These are phyloP conservation scores for Solenopsis invicta DNA, from an alignment of 1,140 invertebrate genomes.

Conservation along the genomic window DNA sequence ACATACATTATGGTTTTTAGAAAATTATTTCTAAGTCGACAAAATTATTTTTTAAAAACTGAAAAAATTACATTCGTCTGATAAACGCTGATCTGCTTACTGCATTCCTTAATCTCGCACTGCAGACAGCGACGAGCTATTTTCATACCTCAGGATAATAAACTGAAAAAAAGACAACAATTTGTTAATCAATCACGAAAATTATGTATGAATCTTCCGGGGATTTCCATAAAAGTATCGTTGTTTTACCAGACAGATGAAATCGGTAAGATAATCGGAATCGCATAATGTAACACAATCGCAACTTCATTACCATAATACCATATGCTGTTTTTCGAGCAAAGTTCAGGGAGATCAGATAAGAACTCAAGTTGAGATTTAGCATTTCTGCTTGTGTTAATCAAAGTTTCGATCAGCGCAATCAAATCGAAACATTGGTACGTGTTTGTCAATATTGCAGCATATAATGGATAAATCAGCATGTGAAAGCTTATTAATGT, in stretches of 20 bases:
- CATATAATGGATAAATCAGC: neutral
- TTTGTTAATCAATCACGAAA: constrained; percentile 15
- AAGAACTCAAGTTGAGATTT: neutral
- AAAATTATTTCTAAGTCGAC: neutral
- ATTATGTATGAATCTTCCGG: neutral
- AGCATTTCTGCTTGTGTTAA: neutral
- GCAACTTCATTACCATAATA: neutral
- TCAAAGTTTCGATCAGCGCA: neutral
- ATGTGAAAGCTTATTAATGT: neutral
- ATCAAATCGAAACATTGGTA: neutral
- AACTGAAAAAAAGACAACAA: neutral
- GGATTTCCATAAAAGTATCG: neutral
- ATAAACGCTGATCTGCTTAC: neutral
- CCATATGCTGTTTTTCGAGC: constrained; percentile 5
- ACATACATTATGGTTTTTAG: neutral
- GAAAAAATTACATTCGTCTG: neutral
- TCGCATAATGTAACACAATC: constrained; percentile 5
- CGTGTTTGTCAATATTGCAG: constrained; percentile 1
- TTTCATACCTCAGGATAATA: neutral
- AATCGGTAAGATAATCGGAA: constrained; percentile 40
- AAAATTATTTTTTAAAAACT: neutral
- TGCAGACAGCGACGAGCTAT: neutral
- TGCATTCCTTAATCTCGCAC: neutral
- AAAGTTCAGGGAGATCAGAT: neutral
- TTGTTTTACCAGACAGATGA: neutral